Conservation (phyloP, 1,140 invertebrate species). For the Augochlora pura region DNA sequence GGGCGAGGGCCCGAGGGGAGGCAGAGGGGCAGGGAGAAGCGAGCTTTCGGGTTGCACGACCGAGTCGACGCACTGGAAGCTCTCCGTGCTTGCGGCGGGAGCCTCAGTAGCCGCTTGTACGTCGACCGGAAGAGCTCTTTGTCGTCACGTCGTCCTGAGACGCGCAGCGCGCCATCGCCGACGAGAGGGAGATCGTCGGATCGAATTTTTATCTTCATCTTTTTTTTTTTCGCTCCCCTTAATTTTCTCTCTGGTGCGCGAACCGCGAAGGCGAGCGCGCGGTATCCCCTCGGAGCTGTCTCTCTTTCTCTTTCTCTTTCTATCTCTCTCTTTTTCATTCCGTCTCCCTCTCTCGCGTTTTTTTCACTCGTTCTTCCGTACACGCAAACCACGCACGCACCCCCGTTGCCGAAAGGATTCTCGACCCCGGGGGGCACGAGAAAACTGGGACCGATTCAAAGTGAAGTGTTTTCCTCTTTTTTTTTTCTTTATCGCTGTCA, state of each 20-base stretch:
- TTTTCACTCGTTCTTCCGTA: too few species aligned
- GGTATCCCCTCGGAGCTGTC: too few species aligned
- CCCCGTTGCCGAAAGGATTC: too few species aligned
- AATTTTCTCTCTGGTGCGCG: too few species aligned
- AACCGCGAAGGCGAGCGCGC: too few species aligned
- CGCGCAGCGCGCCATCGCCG: conserved; percentile 50
- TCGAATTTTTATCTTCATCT: too few species aligned
- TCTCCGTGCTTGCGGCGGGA: conserved; percentile 76
- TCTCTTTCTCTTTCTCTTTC: too few species aligned
- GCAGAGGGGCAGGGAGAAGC: conserved; percentile 63
- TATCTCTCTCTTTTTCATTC: too few species aligned
- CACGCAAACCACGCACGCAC: too few species aligned
- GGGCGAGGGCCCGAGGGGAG: conserved; percentile 20
- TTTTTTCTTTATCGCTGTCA: not conserved
- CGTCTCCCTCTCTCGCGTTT: too few species aligned
- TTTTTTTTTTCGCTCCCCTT: not conserved
- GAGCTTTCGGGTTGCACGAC: conserved; percentile 71
- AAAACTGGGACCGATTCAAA: not conserved
- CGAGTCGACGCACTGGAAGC: conserved; percentile 79
- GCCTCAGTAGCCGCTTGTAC: conserved; percentile 79
- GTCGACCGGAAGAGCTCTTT: conserved; percentile 67
- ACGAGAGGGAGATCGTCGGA: conserved; percentile 36
- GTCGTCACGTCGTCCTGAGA: conserved; percentile 42
- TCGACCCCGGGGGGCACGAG: too few species aligned
- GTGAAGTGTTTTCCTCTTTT: not conserved